These are phyloP conservation scores for Tachyglossus aculeatus DNA, from an alignment of 2,797 vertebrate genomes.

Conservation along the genomic window DNA sequence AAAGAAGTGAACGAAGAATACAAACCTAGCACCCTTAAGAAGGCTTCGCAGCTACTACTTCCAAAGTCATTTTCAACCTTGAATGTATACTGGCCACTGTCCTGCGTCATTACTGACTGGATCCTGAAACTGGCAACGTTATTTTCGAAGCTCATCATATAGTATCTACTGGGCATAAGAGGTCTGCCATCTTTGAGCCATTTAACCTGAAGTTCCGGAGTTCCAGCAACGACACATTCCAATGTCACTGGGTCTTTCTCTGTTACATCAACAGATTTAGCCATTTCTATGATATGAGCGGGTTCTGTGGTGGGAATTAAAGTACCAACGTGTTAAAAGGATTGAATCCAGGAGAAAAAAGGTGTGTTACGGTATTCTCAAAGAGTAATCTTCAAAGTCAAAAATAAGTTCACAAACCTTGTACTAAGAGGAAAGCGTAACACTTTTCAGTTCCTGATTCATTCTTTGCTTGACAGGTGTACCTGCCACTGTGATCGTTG, in stretches of 20 bases:
- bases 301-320: slow-evolving; percentile 83
- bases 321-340: slow-evolving; percentile 38
- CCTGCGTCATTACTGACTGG: slow-evolving; percentile 86
- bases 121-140: slow-evolving; percentile 92
- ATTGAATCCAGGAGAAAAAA: neutral
- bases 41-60: slow-evolving; percentile 87
- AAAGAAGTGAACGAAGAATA: slow-evolving; percentile 55
- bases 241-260: slow-evolving; percentile 92
- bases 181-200: slow-evolving; percentile 93
- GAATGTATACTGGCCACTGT: slow-evolving; percentile 90
- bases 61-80: slow-evolving; percentile 95
- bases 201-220: slow-evolving; percentile 91
- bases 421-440: slow-evolving; percentile 88
- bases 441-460: slow-evolving; percentile 92
- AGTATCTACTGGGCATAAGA: slow-evolving; percentile 90
- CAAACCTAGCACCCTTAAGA: slow-evolving; percentile 91
- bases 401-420: slow-evolving; percentile 85
- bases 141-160: slow-evolving; percentile 91
- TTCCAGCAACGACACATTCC: slow-evolving; percentile 92
- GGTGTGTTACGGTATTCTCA: neutral
- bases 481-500: slow-evolving; percentile 85
- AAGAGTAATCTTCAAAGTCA: neutral
- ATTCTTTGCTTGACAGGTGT: slow-evolving; percentile 93
- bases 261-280: slow-evolving; percentile 90
- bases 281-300: slow-evolving; percentile 91